phyloP scores from a whole-genome alignment of 2,888 invertebrate species.

The Aradus depressus region DNA sequence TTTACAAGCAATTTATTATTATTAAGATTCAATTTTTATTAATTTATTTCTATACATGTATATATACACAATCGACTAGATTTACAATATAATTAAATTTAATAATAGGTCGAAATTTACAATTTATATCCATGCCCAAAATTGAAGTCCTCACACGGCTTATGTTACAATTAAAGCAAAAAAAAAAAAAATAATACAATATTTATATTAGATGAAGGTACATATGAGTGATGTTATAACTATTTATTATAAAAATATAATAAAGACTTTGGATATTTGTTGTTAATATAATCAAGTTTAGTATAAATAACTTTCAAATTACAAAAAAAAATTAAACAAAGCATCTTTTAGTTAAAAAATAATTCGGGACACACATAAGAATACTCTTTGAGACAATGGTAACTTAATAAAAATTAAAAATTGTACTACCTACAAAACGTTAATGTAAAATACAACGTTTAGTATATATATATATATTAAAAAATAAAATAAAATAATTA shows the following conservation, averaged over 20 bases:
- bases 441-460: too few species aligned
- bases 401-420: too few species aligned
- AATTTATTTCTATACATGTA: slow-evolving; percentile 11
- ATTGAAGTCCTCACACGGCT: slow-evolving; percentile 6
- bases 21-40: slow-evolving; percentile 10
- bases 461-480: too few species aligned
- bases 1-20: slow-evolving; percentile 14
- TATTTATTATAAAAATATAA: slow-evolving; percentile 1
- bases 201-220: slow-evolving; percentile 1
- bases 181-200: slow-evolving; percentile 9
- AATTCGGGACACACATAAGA: too few species aligned
- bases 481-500: too few species aligned
- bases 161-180: neutral
- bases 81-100: slow-evolving; percentile 18
- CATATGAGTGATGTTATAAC: neutral
- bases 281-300: slow-evolving; percentile 5
- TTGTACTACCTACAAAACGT: too few species aligned
- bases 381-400: too few species aligned
- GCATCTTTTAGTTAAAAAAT: too few species aligned
- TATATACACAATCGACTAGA: slow-evolving; percentile 18
- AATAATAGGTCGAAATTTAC: slow-evolving; percentile 15
- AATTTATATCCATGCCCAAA: slow-evolving; percentile 10
- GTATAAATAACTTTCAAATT: neutral
- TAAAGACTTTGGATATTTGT: slow-evolving; percentile 1
- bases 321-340: neutral